These are phyloP conservation scores for Stigmatopora nigra DNA, from an alignment of 2,113 vertebrate genomes.

Conservation along the genomic window DNA sequence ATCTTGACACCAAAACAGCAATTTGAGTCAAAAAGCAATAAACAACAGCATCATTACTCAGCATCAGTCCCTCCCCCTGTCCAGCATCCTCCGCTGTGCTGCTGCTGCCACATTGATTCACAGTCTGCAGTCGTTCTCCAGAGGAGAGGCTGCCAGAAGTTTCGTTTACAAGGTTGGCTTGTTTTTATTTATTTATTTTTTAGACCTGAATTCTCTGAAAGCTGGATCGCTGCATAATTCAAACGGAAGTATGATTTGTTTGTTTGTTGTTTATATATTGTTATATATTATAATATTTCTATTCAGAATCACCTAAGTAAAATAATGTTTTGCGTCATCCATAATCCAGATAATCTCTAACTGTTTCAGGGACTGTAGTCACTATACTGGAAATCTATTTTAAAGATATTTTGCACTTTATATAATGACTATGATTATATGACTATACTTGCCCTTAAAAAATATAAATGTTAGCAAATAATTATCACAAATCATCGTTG, in stretches of 20 bases:
- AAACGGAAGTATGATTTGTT: background rate
- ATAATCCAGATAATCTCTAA: too few species aligned
- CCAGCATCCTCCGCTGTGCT: slow-evolving; percentile 1
- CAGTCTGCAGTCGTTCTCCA: background rate
- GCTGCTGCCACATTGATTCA: slow-evolving; percentile 5
- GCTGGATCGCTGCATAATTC: background rate
- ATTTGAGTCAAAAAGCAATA: background rate
- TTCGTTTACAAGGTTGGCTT: background rate
- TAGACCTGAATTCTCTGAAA: background rate
- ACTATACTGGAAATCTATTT: too few species aligned
- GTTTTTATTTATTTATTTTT: background rate
- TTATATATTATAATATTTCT: background rate
- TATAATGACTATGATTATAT: too few species aligned
- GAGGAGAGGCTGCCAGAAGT: background rate
- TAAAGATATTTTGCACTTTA: too few species aligned
- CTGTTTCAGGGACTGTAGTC: too few species aligned
- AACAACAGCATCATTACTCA: background rate
- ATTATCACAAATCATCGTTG: too few species aligned
- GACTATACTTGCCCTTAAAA: too few species aligned
- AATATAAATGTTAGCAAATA: too few species aligned
- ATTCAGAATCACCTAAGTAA: background rate
- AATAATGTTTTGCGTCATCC: background rate
- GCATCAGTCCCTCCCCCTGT: background rate
- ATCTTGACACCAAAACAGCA: background rate
- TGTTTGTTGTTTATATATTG: too few species aligned